Evolutionary conservation across 2,113 vertebrate species (phyloP), one percentile per base, ranked within the genome.

Genomic region (Marmota flaviventris): DNA sequence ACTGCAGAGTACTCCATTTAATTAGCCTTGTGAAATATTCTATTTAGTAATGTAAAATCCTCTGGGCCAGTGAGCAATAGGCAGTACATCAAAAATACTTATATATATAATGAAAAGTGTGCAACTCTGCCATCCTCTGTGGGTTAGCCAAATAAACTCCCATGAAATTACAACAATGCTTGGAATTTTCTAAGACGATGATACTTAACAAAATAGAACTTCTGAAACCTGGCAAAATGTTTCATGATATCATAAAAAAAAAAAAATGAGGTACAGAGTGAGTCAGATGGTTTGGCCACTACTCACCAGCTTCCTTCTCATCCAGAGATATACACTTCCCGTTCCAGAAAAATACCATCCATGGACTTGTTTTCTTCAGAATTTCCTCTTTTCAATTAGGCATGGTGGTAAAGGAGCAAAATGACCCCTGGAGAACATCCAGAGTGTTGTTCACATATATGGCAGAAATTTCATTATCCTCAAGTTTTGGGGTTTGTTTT

Each of bases 241-340:
- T 85, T 95, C 85, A 61, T 73, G 56, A 81, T 90, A 53, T 89
- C 90, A 87, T 86, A 51, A 87, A 86, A 45, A 45, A 45, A 45
- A 45, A 45, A 95, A 65, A 93, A 51, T 92, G 70, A 92, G 14
- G 58, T 79, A 89, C 95, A n/a, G 29, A 89, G 16, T 93, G 79
- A 92, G 17, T 93, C 65, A 79, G 34, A 61, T 42, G 11, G 75
- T 90, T 81, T 95, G 73, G 58, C 42, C 84, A 25, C 53, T 58
- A 9, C 11, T 70, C n/a, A 61, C 22, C 58, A 29, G 4, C 5
- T 12, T 48, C 12, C 20, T 13, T 4, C 6, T 37, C 10, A 39
- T 14, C 1, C 0, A 22, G 51, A 77, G 24, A 22, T 1, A 1
- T 1, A 85, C 18, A 9, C 18, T 17, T 32, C 77, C 72, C 69